These are phyloP conservation scores for Griposia aprilina DNA, from an alignment of 2,888 invertebrate genomes.

Conservation along the genomic window DNA sequence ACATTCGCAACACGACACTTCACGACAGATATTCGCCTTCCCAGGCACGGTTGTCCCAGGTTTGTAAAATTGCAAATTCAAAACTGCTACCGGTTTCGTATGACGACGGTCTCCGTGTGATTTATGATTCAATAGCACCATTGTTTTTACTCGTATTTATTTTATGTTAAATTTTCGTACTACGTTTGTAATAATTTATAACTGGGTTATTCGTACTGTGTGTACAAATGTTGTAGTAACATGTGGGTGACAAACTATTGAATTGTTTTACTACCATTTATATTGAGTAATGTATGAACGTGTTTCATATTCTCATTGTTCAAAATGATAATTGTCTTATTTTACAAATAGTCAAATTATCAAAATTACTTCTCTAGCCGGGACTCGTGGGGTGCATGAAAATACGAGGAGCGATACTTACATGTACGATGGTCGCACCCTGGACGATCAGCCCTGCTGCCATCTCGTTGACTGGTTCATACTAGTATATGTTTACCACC, in stretches of 20 bases:
- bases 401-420: background rate
- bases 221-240: background rate
- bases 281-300: background rate
- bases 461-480: background rate
- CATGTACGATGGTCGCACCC: background rate
- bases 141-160: constrained; percentile 50
- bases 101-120: constrained; percentile 33
- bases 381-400: background rate
- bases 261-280: background rate
- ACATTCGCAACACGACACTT: constrained; percentile 52
- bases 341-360: background rate
- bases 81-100: constrained; percentile 42
- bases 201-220: background rate
- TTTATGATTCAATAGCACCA: constrained; percentile 41
- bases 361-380: background rate
- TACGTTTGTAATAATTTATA: background rate
- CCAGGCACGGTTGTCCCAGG: no score
- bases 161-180: constrained; percentile 1
- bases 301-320: background rate
- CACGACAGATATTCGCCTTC: constrained; percentile 48
- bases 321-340: background rate
- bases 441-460: background rate
- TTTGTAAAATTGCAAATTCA: constrained; percentile 57
- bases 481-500: background rate
- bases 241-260: background rate